Evolutionary conservation across 2,888 invertebrate genomes (phyloP).

Genomic region (Adelphocoris suturalis): DNA sequence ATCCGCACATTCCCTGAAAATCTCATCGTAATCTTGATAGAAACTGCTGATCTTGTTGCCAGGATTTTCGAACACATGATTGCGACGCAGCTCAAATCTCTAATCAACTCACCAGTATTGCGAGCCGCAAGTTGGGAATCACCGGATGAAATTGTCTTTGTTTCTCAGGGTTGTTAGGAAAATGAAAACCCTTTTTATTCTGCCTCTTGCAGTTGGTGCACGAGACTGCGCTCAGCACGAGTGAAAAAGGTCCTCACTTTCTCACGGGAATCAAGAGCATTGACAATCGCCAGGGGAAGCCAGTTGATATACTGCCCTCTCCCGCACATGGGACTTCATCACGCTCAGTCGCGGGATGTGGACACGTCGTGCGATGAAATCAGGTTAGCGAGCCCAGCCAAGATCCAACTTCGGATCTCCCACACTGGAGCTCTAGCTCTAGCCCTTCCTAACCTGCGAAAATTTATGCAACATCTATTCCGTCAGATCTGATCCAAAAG

Average conservation of each 20-base stretch:
- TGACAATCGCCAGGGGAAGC: constrained; percentile 24
- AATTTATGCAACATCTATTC: not conserved
- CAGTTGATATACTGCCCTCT: constrained; percentile 13
- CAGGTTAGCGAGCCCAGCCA: constrained; percentile 1
- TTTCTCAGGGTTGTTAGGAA: too few relatives aligned
- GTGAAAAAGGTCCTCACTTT: constrained; percentile 50
- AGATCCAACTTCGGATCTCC: constrained; percentile 17
- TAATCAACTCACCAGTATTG: too few relatives aligned
- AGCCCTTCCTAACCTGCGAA: constrained; percentile 33
- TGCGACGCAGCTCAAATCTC: too few relatives aligned
- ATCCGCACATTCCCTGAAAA: too few relatives aligned
- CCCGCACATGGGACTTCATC: constrained; percentile 17
- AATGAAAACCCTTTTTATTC: too few relatives aligned
- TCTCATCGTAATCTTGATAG: too few relatives aligned
- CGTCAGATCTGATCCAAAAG: not conserved
- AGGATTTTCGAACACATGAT: too few relatives aligned
- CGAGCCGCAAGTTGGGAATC: too few relatives aligned
- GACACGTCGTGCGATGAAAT: constrained; percentile 43
- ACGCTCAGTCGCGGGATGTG: constrained; percentile 12
- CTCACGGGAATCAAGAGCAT: constrained; percentile 60
- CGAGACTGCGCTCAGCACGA: constrained; percentile 10
- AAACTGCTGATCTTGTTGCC: too few relatives aligned
- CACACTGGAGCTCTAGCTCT: not conserved
- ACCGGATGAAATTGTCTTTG: too few relatives aligned
- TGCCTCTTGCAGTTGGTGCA: not conserved